phyloP scores from a whole-genome alignment of 1,140 invertebrate genomes.

The Neomicropteryx cornuta region DNA sequence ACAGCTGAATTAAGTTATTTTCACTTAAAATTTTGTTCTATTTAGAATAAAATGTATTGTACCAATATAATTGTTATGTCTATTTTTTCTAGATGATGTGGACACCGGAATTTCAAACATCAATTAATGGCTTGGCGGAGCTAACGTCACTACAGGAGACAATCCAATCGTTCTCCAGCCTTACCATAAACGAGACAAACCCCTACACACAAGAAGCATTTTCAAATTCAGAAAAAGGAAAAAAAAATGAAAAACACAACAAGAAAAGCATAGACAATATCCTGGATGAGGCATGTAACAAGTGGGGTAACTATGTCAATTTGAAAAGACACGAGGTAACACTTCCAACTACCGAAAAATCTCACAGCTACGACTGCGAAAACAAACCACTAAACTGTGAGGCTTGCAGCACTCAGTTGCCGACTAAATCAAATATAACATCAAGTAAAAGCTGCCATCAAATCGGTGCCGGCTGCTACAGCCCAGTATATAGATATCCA shows the following conservation, averaged over 20 bases:
- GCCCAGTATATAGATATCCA: conserved; percentile 39
- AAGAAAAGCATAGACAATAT: conserved; percentile 15
- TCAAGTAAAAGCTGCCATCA: conserved; percentile 17
- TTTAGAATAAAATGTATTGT: no score
- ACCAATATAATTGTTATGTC: no score
- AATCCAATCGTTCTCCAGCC: conserved; percentile 14
- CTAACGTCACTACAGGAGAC: conserved; percentile 13
- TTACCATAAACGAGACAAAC: conserved; percentile 13
- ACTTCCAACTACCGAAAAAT: conserved; percentile 13
- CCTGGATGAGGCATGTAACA: conserved; percentile 12
- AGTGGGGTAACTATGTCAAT: conserved; percentile 16
- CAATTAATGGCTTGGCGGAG: conserved; percentile 13
- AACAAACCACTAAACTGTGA: conserved; percentile 11
- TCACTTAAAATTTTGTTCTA: no score
- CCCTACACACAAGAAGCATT: conserved; percentile 12
- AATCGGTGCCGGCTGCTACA: conserved; percentile 26
- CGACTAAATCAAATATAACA: conserved; percentile 8
- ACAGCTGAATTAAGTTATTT: no score
- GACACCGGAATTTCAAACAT: conserved; percentile 14
- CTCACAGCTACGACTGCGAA: conserved; percentile 11
- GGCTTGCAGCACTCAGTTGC: conserved; percentile 1
- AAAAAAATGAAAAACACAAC: conserved; percentile 7
- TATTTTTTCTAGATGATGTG: conserved; percentile 15
- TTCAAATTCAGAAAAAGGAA: conserved; percentile 7
- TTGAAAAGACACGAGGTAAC: conserved; percentile 13